These are phyloP conservation scores for Pelochelys cantorii DNA, from an alignment of 2,797 vertebrate species.

Conservation along the genomic window DNA sequence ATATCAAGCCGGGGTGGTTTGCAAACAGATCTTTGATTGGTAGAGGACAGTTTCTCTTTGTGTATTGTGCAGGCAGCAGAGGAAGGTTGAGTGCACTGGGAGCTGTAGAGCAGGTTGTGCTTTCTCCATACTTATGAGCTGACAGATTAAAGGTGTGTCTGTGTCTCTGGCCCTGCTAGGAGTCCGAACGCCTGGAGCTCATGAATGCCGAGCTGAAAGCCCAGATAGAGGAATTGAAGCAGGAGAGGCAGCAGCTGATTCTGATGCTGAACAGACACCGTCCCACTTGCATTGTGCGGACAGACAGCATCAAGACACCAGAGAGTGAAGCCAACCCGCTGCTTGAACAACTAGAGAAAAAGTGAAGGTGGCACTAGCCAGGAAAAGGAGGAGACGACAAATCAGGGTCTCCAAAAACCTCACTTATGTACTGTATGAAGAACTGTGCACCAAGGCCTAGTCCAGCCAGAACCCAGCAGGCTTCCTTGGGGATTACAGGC, in stretches of 20 bases:
- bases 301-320: slow-evolving; percentile 93
- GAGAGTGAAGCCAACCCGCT: slow-evolving; percentile 90
- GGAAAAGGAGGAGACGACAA: slow-evolving; percentile 59
- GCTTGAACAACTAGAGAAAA: slow-evolving; percentile 90
- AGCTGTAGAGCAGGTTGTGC: background rate
- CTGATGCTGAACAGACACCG: slow-evolving; percentile 96
- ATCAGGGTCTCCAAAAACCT: slow-evolving; percentile 54
- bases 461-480: slow-evolving; percentile 73
- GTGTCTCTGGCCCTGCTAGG: slow-evolving; percentile 80
- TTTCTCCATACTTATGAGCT: background rate
- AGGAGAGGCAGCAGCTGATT: slow-evolving; percentile 95
- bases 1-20: background rate
- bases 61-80: background rate
- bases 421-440: slow-evolving; percentile 66
- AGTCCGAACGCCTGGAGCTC: slow-evolving; percentile 94
- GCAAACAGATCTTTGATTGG: background rate
- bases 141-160: background rate
- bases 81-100: background rate
- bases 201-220: slow-evolving; percentile 96
- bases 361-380: slow-evolving; percentile 82
- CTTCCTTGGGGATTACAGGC: slow-evolving; percentile 72
- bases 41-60: background rate
- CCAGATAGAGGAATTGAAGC: slow-evolving; percentile 96
- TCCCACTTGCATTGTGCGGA: slow-evolving; percentile 96
- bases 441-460: slow-evolving; percentile 70